A percentile compares a stretch with the other conserved stretches of the same genome.
Conservation (phyloP, 2,888 invertebrate species). For the Pimpla rufipes region DNA sequence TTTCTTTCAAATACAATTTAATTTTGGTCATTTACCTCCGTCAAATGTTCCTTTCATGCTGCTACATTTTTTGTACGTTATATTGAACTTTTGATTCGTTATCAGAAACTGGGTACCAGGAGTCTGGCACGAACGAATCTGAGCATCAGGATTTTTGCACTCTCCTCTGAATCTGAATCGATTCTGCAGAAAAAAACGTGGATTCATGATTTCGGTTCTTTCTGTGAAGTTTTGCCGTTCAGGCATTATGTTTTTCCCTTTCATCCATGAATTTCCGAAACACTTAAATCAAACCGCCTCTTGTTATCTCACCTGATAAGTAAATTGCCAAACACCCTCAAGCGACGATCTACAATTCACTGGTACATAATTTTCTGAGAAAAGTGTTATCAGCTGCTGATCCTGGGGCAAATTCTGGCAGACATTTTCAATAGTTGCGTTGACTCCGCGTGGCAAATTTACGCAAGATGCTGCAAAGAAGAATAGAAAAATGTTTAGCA, state of each 20-base stretch:
- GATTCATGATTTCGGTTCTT: background rate
- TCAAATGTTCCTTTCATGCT: slow-evolving; percentile 96
- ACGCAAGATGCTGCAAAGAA: slow-evolving; percentile 92
- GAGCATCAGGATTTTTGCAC: slow-evolving; percentile 95
- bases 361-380: slow-evolving; percentile 95
- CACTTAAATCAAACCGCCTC: too few relatives aligned
- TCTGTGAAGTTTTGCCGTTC: background rate
- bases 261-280: too few relatives aligned
- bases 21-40: slow-evolving; percentile 87
- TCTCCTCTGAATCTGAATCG: slow-evolving; percentile 96
- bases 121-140: slow-evolving; percentile 97
- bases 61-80: slow-evolving; percentile 95
- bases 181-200: slow-evolving; percentile 87
- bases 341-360: slow-evolving; percentile 96
- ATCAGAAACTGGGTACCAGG: slow-evolving; percentile 98
- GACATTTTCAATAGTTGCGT: slow-evolving; percentile 91
- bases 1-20: background rate
- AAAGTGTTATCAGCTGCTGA: slow-evolving; percentile 93
- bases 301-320: slow-evolving; percentile 89
- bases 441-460: slow-evolving; percentile 88
- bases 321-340: slow-evolving; percentile 98
- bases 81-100: slow-evolving; percentile 98
- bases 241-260: too few relatives aligned
- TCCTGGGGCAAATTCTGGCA: slow-evolving; percentile 91
- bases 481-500: background rate